Conservation (phyloP, 2,113 vertebrate species). For the Ceyx cyanopectus region DNA sequence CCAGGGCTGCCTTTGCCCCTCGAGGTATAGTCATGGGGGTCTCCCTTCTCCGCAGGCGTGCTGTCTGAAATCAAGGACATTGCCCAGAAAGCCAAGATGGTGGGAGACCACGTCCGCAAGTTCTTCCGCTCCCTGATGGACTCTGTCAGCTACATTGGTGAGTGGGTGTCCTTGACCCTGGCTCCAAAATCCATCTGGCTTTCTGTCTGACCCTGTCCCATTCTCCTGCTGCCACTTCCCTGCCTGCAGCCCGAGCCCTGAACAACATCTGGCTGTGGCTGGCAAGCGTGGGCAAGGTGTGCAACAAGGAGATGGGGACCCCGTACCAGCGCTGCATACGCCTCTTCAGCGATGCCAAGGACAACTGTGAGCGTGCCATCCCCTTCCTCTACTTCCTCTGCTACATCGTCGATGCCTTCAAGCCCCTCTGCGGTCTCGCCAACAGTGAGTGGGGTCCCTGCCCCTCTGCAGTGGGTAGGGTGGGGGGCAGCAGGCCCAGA, state of each 20-base stretch:
- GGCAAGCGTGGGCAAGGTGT: conserved; percentile 73
- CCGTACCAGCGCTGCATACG: conserved; percentile 80
- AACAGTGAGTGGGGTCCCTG: conserved; percentile 49
- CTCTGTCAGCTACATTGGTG: conserved; percentile 82
- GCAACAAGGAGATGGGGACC: conserved; percentile 83
- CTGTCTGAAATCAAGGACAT: conserved; percentile 82
- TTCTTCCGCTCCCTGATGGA: conserved; percentile 81
- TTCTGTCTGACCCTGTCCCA: background rate
- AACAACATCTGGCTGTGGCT: conserved; percentile 85
- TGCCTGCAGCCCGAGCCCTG: conserved; percentile 78
- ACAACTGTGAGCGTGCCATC: conserved; percentile 73
- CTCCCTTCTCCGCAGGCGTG: conserved; percentile 20
- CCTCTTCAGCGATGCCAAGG: conserved; percentile 75
- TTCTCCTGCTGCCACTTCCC: background rate
- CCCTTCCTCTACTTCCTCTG: conserved; percentile 81
- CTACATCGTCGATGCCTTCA: conserved; percentile 76
- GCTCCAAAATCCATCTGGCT: background rate
- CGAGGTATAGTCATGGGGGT: rapidly evolving
- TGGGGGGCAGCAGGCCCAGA: rapidly evolving
- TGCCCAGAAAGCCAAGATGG: conserved; percentile 75
- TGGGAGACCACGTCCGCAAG: conserved; percentile 76
- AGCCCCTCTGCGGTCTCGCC: conserved; percentile 79
- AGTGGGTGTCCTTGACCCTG: background rate
- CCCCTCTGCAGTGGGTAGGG: rapidly evolving
- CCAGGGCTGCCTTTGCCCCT: background rate